Base-by-base conservation (phyloP, 64 coral and sea anemone genomes). In the Actinia equina region DNA sequence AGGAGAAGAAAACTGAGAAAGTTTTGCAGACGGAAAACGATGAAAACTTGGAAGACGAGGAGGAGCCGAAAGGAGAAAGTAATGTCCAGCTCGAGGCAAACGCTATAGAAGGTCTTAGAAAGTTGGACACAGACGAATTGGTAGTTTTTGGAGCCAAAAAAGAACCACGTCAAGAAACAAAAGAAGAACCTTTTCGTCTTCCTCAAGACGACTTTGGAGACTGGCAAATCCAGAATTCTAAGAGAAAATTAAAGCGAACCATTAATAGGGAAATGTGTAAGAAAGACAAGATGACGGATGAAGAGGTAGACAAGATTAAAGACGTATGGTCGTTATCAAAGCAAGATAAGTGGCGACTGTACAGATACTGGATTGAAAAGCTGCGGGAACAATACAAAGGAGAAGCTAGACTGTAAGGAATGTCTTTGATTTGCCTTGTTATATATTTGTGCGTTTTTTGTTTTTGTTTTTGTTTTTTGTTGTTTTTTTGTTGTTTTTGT, bases 341-440 rank as follows among this genome's bases (percentile, higher is more conserved):
- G 43, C 87, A 82, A 44, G 88, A 96, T 61, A 87, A 88, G 27
- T 96, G 94, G 94, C 70, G 88, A 41, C 63, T 96, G 63, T 96
- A 96, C 56, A 91, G 94, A 25, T 89, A 89, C 45, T 96, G 94
- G 94, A 71, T 89, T 9, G 20, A n/a, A 27, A 54, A 79, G 52
- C 30, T 96, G 52, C 44, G 87, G 15, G 71, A 82, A 52, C 26
- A 17, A 4, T 96, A 90, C 80, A 87, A 59, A 53, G 15, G 26
- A 74, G 10, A 25, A 30, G 26, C 26, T 74, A 6, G 69, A 74
- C 20, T 7, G 69, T 74, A 30, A 30, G 25, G 23, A 71, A 23
- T 30, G 19, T 26, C 7, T 25, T 10, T n/a, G n/a, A n/a, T n/a
- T n/a, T n/a, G n/a, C n/a, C n/a, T n/a, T n/a, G n/a, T n/a, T n/a